phyloP scores from a whole-genome alignment of 2,888 invertebrate genomes.

The Oxyscelio sp. region DNA sequence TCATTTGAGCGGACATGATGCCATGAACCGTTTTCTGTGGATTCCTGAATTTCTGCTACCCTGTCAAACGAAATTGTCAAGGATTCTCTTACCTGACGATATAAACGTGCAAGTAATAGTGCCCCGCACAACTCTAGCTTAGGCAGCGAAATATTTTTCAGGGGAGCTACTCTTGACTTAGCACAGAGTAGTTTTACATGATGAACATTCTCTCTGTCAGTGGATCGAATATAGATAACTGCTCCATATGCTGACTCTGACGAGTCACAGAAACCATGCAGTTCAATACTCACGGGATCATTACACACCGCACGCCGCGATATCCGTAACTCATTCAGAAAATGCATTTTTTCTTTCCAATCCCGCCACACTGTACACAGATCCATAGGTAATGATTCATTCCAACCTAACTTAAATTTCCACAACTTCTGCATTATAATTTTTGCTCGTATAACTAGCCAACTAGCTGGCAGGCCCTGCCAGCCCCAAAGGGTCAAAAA shows the following conservation, averaged over 20 bases:
- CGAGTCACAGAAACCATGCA: conserved; percentile 74
- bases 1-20: neutral
- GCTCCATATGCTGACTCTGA: conserved; percentile 39
- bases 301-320: conserved; percentile 52
- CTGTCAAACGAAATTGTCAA: conserved; percentile 14
- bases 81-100: conserved; percentile 12
- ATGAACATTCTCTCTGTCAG: neutral
- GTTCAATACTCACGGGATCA: conserved; percentile 33
- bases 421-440: conserved; percentile 14
- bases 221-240: conserved; percentile 25
- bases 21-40: neutral
- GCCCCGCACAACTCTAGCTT: conserved; percentile 44
- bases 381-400: conserved; percentile 20
- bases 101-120: conserved; percentile 23
- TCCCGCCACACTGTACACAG: conserved; percentile 15
- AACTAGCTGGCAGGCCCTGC: conserved; percentile 18
- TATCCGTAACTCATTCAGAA: conserved; percentile 65
- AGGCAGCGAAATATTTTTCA: conserved; percentile 26
- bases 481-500: conserved; percentile 41
- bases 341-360: conserved; percentile 44
- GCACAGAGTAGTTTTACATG: conserved; percentile 40
- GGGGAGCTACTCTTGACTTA: conserved; percentile 40
- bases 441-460: conserved; percentile 22
- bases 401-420: conserved; percentile 19
- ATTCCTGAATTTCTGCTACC: conserved; percentile 2